A percentile compares a stretch with the other conserved stretches of the same genome.
Conservation (phyloP, 2,113 vertebrate genomes). For the Ovis canadensis region DNA sequence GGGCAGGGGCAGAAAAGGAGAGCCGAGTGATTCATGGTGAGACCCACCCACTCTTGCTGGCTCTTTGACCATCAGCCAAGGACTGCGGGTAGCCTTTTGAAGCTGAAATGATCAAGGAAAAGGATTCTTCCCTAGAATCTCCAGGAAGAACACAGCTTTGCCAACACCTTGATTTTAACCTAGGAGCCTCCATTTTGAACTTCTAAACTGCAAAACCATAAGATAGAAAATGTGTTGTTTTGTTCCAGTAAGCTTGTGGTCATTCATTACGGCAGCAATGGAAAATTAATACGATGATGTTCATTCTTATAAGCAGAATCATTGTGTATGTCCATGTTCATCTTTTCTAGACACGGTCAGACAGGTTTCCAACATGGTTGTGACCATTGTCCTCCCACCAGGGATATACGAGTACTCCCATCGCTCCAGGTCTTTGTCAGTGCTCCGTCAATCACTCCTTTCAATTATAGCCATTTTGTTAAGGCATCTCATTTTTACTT, state of each 20-base stretch:
- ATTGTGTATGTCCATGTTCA: neutral
- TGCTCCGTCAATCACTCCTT: neutral
- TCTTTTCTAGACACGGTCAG: neutral
- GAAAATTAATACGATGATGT: neutral
- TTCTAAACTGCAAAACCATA: neutral
- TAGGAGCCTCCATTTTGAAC: neutral
- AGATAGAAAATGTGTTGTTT: neutral
- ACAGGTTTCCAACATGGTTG: neutral
- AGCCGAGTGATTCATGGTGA: neutral
- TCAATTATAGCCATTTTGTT: neutral
- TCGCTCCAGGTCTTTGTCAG: accelerated
- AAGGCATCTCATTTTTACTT: neutral
- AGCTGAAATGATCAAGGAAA: neutral
- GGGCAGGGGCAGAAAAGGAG: neutral
- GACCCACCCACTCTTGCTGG: neutral
- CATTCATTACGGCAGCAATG: neutral
- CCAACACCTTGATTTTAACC: neutral
- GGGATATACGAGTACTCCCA: neutral
- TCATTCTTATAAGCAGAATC: neutral
- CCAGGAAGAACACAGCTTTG: neutral
- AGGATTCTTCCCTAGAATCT: neutral
- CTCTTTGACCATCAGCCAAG: neutral
- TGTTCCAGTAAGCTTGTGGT: neutral
- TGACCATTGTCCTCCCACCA: neutral
- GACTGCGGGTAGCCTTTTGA: neutral